These are phyloP conservation scores for Chiridota heheva DNA, from an alignment of 35 echinoderm and acorn worm genomes.

Conservation along the genomic window DNA sequence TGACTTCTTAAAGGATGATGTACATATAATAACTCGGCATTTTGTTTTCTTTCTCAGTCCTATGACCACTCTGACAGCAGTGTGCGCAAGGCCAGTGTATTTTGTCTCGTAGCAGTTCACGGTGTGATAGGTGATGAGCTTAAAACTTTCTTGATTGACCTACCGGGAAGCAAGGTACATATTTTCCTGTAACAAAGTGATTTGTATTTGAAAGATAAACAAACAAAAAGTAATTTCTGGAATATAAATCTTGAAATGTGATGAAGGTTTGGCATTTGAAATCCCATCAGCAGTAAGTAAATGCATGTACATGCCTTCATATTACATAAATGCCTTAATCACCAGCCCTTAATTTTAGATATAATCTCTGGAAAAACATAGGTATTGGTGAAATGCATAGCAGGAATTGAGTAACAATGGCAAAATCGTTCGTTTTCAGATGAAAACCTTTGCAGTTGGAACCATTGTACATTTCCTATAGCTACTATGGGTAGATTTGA, in stretches of 20 bases:
- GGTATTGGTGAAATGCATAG: no score
- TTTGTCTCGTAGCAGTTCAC: constrained; percentile 92
- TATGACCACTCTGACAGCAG: constrained; percentile 95
- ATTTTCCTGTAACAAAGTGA: background rate
- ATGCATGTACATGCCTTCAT: background rate
- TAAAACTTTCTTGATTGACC: constrained; percentile 72
- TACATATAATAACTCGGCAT: background rate
- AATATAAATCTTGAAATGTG: background rate
- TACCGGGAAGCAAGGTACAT: constrained; percentile 90
- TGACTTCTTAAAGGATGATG: background rate
- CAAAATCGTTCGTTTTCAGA: no score
- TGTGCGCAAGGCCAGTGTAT: constrained; percentile 93
- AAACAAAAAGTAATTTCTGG: background rate
- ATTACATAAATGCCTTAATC: background rate
- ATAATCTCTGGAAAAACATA: no score
- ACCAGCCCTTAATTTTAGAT: background rate
- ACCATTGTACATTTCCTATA: no score
- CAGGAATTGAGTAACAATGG: no score
- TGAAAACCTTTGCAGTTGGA: no score
- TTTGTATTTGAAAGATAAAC: background rate
- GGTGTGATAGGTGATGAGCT: constrained; percentile 75
- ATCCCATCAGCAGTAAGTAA: background rate
- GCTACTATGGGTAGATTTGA: no score
- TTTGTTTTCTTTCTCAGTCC: constrained; percentile 37
- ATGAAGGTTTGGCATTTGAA: background rate